Evolutionary conservation across 2,797 vertebrate genomes (phyloP).

Genomic region (Cirrhinus molitorella): DNA sequence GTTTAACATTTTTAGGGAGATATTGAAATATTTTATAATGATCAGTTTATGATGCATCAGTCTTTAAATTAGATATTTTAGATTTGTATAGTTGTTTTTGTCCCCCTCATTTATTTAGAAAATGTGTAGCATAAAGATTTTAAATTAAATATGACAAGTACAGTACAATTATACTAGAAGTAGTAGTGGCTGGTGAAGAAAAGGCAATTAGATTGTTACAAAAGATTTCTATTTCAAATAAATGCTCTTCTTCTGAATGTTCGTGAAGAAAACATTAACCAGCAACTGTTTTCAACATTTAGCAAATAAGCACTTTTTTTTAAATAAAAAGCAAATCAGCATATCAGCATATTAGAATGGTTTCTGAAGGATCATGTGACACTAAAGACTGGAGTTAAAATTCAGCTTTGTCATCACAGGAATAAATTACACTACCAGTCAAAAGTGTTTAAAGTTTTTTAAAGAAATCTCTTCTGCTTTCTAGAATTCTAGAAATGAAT

Average conservation of each 20-base stretch:
- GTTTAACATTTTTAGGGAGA: constrained; percentile 23
- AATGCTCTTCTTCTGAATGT: not conserved
- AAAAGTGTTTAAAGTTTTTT: too few relatives aligned
- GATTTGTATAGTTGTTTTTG: too few relatives aligned
- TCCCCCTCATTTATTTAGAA: not conserved
- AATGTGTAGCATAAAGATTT: not conserved
- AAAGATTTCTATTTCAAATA: not conserved
- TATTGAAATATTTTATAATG: constrained; percentile 1
- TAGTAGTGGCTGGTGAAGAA: not conserved
- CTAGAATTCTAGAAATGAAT: not conserved
- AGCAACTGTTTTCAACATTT: not conserved
- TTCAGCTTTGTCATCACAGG: not conserved
- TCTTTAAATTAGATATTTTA: not conserved
- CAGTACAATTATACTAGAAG: not conserved
- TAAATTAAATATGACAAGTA: not conserved
- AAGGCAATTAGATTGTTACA: not conserved
- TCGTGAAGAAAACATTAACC: not conserved
- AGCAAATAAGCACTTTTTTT: not conserved
- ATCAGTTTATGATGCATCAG: not conserved
- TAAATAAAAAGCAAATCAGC: not conserved
- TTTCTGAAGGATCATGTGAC: not conserved
- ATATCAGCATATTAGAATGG: not conserved
- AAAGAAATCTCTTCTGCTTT: too few relatives aligned
- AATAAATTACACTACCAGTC: not conserved
- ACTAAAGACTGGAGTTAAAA: not conserved